Evolutionary conservation across 2,888 invertebrate genomes (phyloP).

Genomic region (Cheilosia vulpina): DNA sequence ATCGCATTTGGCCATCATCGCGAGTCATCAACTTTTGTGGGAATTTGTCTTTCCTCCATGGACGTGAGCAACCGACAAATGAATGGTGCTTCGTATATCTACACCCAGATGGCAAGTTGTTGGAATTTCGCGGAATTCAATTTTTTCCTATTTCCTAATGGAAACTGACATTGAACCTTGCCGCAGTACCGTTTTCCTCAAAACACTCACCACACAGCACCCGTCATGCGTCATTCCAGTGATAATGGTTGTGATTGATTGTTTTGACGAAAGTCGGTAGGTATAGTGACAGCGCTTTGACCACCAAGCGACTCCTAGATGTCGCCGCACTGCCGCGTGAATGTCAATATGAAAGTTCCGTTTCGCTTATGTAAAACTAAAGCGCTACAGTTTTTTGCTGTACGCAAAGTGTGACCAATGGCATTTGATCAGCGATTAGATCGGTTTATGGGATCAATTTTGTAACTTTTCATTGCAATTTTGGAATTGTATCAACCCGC

Average conservation of each 20-base stretch:
- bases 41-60: conserved; percentile 23
- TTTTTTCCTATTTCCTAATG: conserved; percentile 36
- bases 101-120: conserved; percentile 28
- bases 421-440: conserved; percentile 19
- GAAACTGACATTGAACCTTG: conserved; percentile 50
- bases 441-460: conserved; percentile 22
- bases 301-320: conserved; percentile 14
- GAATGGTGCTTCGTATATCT: neutral
- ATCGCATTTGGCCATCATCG: conserved; percentile 44
- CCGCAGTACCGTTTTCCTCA: neutral
- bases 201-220: neutral
- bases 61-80: conserved; percentile 34
- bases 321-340: conserved; percentile 22
- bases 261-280: conserved; percentile 22
- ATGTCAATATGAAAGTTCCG: conserved; percentile 45
- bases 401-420: conserved; percentile 24
- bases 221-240: conserved; percentile 10
- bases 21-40: conserved; percentile 37
- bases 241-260: conserved; percentile 43
- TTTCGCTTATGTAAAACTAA: conserved; percentile 35
- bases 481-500: conserved; percentile 40
- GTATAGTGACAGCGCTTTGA: neutral
- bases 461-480: conserved; percentile 19
- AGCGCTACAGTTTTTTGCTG: neutral
- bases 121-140: conserved; percentile 34